Evolutionary conservation across 2,797 vertebrate species (phyloP).

Genomic region (Betta splendens): DNA sequence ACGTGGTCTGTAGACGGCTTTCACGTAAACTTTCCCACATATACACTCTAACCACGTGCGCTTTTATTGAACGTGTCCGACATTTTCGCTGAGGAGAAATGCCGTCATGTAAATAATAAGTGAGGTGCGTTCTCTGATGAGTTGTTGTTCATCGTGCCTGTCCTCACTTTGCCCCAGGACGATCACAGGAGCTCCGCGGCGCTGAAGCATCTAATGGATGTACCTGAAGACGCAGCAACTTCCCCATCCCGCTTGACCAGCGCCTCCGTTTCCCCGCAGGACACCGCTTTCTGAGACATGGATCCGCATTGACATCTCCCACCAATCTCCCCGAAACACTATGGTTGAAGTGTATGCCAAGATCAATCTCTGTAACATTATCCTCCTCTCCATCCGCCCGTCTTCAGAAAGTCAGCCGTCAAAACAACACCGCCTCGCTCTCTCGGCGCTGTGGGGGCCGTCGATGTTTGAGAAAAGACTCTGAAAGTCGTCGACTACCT

Average conservation of each 20-base stretch:
- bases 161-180: constrained; percentile 52
- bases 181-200: constrained; percentile 35
- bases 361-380: constrained; percentile 50
- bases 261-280: constrained; percentile 28
- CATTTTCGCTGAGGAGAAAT: no score
- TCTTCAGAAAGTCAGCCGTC: constrained; percentile 52
- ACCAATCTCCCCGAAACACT: constrained; percentile 54
- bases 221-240: constrained; percentile 55
- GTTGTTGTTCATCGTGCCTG: constrained; percentile 18
- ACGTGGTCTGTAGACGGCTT: neutral
- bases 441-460: constrained; percentile 42
- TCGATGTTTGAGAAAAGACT: constrained; percentile 49
- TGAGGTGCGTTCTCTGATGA: neutral
- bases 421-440: constrained; percentile 46
- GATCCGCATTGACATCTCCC: constrained; percentile 46
- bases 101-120: constrained; percentile 4
- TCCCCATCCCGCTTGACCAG: constrained; percentile 33
- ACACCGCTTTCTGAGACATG: constrained; percentile 59
- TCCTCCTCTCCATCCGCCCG: constrained; percentile 44
- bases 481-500: constrained; percentile 29
- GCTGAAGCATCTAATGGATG: constrained; percentile 64
- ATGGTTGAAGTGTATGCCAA: constrained; percentile 68
- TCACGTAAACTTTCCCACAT: neutral
- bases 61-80: constrained; percentile 36
- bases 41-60: constrained; percentile 5